A percentile compares a stretch with the other conserved stretches of the same genome.
phyloP scores from a whole-genome alignment of 2,888 invertebrate genomes.

The Pyrocoelia pectoralis region DNA sequence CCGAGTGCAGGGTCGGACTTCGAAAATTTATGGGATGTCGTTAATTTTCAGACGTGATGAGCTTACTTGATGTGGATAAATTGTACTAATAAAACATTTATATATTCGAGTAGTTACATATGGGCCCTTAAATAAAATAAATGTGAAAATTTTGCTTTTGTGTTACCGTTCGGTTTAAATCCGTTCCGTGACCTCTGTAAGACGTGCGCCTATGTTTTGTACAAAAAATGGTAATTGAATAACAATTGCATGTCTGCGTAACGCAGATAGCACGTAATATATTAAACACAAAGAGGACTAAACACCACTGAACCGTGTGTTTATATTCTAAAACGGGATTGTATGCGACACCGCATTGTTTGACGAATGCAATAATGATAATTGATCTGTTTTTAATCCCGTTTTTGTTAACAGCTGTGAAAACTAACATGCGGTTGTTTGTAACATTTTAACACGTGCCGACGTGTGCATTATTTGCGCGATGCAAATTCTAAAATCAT shows the following conservation, averaged over 20 bases:
- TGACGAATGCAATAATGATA: constrained; percentile 48
- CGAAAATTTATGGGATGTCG: constrained; percentile 50
- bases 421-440: constrained; percentile 39
- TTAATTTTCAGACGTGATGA: constrained; percentile 51
- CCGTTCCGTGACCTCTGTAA: background rate
- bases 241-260: constrained; percentile 30
- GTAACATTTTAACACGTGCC: constrained; percentile 42
- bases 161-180: background rate
- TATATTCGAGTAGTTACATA: constrained; percentile 28
- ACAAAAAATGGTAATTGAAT: constrained; percentile 22
- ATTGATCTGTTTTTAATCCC: constrained; percentile 51
- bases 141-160: constrained; percentile 17
- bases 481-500: constrained; percentile 39
- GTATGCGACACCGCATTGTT: constrained; percentile 40
- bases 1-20: constrained; percentile 43
- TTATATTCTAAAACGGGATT: constrained; percentile 35
- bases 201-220: background rate
- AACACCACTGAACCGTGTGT: constrained; percentile 33
- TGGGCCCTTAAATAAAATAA: constrained; percentile 27
- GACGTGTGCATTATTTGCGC: constrained; percentile 42
- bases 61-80: constrained; percentile 39
- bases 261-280: constrained; percentile 31
- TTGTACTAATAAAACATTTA: constrained; percentile 32
- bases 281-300: constrained; percentile 27
- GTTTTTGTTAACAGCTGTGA: constrained; percentile 47